phyloP scores from a whole-genome alignment of 1,140 invertebrate species.

The Temnothorax longispinosus region DNA sequence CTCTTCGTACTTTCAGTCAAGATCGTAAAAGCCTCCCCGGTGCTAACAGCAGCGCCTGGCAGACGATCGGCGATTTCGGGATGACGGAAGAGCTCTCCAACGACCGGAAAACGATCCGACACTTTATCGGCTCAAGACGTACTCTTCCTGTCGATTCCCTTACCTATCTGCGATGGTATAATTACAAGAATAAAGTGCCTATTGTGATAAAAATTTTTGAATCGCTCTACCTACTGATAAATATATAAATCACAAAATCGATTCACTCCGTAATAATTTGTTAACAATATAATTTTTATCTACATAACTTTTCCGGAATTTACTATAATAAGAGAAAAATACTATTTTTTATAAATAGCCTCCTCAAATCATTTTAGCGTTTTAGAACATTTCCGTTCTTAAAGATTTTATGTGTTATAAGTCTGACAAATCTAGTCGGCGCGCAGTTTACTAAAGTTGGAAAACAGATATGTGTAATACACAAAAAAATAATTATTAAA shows the following conservation, averaged over 20 bases:
- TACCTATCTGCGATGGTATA: background rate
- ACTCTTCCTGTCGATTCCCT: constrained; percentile 18
- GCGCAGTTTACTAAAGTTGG: too few species aligned
- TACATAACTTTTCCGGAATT: background rate
- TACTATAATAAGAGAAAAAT: background rate
- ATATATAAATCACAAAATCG: background rate
- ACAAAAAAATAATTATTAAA: too few species aligned
- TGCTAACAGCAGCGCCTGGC: constrained; percentile 72
- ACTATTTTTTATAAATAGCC: background rate
- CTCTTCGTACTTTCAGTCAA: constrained; percentile 36
- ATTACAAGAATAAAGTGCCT: background rate
- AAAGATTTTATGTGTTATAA: background rate
- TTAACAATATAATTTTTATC: background rate
- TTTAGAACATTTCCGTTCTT: background rate
- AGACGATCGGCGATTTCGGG: constrained; percentile 72
- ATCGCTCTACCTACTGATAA: background rate
- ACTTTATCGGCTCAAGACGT: constrained; percentile 68
- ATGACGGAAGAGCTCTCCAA: constrained; percentile 72
- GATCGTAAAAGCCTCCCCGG: constrained; percentile 72
- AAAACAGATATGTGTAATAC: too few species aligned
- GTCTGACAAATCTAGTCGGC: too few species aligned
- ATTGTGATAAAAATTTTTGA: background rate
- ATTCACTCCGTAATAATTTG: background rate
- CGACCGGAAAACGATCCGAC: constrained; percentile 76
- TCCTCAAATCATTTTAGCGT: background rate